Conservation (phyloP, 2,797 vertebrate species). For the Ibycter americanus region DNA sequence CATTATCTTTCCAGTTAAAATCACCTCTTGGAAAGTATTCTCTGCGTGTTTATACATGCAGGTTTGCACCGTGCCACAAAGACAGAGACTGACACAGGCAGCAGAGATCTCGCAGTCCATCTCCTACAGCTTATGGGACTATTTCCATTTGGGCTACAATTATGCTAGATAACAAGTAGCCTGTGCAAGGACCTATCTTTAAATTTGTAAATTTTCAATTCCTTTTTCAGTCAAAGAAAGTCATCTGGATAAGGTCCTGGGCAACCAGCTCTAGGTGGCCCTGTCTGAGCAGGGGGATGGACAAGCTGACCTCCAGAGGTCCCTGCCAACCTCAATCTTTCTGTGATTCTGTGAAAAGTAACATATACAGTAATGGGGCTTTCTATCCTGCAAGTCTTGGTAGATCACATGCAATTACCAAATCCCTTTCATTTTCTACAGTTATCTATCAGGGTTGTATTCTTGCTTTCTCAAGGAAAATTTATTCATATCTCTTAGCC, state of each 20-base stretch:
- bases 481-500: not conserved
- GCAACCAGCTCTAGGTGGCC: not conserved
- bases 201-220: not conserved
- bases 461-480: not conserved
- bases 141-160: not conserved
- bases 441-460: not conserved
- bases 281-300: not conserved
- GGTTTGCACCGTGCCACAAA: not conserved
- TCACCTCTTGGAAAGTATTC: not conserved
- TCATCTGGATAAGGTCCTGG: not conserved
- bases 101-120: not conserved
- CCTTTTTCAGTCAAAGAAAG: not conserved
- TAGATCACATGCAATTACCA: not conserved
- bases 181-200: not conserved
- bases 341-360: not conserved
- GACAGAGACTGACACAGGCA: not conserved
- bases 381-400: not conserved
- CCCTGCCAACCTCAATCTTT: not conserved
- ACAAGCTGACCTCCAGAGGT: not conserved
- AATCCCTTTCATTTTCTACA: not conserved
- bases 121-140: not conserved
- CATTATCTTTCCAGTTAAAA: not conserved
- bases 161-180: not conserved
- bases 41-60: not conserved
- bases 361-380: not conserved